A percentile compares a stretch with the other conserved stretches of the same genome.
phyloP scores from a whole-genome alignment of 2,888 invertebrate genomes.

The Hetaerina titia region DNA sequence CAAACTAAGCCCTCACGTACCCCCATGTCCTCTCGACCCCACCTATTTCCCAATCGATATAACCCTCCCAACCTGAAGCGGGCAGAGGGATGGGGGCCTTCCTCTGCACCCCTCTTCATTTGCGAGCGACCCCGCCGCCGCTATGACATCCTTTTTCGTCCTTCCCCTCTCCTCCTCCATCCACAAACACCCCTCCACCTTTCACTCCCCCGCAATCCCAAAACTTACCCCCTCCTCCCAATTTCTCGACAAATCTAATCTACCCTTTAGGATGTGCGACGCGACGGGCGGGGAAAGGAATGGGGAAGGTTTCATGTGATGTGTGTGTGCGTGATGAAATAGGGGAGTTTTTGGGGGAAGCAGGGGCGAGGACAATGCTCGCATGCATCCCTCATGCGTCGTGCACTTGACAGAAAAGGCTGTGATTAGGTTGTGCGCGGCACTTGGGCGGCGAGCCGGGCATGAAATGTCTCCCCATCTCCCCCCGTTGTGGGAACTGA shows the following conservation, averaged over 20 bases:
- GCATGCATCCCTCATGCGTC: not conserved
- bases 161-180: not conserved
- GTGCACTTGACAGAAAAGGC: slow-evolving; percentile 54
- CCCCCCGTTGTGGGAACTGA: not conserved
- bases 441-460: slow-evolving; percentile 44
- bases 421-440: slow-evolving; percentile 56
- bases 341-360: not conserved
- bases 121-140: not conserved
- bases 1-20: not conserved
- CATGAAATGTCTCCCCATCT: not conserved
- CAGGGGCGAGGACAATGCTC: not conserved
- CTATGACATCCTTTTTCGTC: not conserved
- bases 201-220: not conserved
- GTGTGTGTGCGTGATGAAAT: not conserved
- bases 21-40: not conserved
- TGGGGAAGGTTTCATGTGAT: not conserved
- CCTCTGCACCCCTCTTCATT: not conserved
- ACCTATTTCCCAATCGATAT: slow-evolving; percentile 1
- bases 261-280: not conserved
- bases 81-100: not conserved
- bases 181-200: too few species aligned
- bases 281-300: not conserved
- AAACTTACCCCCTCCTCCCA: not conserved
- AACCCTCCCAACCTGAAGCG: not conserved
- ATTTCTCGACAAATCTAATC: slow-evolving; percentile 25